Conservation (phyloP, 1,140 invertebrate genomes). For the Atta colombica region DNA sequence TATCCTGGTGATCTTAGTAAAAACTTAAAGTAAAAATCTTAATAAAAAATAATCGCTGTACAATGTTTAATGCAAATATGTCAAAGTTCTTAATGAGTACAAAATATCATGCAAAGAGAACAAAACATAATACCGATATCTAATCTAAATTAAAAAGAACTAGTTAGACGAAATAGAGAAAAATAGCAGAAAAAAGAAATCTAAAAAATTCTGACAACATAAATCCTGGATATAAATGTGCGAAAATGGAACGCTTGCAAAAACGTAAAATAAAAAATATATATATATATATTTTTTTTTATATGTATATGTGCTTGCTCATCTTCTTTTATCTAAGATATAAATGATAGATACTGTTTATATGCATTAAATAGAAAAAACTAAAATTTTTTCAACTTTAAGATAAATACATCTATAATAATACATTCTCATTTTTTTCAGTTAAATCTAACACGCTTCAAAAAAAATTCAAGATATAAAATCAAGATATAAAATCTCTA, state of each 20-base stretch:
- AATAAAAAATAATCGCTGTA: conserved; percentile 33
- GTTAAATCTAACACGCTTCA: not conserved
- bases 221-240: conserved; percentile 3
- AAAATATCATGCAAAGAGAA: not conserved
- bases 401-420: not conserved
- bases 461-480: not conserved
- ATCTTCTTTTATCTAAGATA: conserved; percentile 15
- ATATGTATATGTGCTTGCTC: not conserved
- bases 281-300: too few relatives aligned
- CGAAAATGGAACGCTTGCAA: not conserved
- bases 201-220: not conserved
- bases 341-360: not conserved
- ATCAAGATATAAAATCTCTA: not conserved
- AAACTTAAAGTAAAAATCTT: conserved; percentile 13
- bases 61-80: conserved; percentile 38
- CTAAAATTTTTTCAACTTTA: not conserved
- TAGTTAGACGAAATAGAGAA: not conserved
- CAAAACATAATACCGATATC: conserved; percentile 10
- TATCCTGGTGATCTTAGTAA: conserved; percentile 49
- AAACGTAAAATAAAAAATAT: not conserved
- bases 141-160: too few relatives aligned
- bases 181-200: conserved; percentile 16
- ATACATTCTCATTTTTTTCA: not conserved
- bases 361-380: not conserved
- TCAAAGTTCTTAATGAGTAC: conserved; percentile 31